These are phyloP conservation scores for Glaucomys volans DNA, from an alignment of 2,113 vertebrate genomes.

Conservation along the genomic window DNA sequence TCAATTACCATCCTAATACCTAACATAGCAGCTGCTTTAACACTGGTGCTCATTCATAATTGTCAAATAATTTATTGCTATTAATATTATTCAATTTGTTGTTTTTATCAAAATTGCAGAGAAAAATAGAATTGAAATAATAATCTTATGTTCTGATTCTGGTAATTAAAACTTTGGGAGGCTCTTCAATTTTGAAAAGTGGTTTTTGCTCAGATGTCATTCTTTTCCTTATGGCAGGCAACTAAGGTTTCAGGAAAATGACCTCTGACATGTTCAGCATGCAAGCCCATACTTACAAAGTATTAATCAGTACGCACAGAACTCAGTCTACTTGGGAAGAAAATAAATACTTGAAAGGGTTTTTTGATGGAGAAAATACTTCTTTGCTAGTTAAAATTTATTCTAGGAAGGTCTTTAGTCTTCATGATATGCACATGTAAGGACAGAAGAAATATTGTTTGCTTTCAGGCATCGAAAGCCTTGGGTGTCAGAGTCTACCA, in stretches of 20 bases:
- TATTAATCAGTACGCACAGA: conserved; percentile 32
- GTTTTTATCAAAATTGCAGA: not conserved
- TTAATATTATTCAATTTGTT: conserved; percentile 1
- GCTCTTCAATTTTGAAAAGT: not conserved
- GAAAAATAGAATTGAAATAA: not conserved
- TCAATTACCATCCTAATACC: not conserved
- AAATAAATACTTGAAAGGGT: conserved; percentile 56
- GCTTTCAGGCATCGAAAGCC: not conserved
- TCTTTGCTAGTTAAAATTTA: conserved; percentile 41
- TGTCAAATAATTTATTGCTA: not conserved
- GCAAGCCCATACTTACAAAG: conserved; percentile 6
- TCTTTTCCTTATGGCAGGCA: conserved; percentile 18
- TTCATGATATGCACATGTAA: not conserved
- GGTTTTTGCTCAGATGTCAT: not conserved
- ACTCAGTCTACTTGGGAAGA: not conserved
- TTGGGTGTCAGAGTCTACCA: not conserved
- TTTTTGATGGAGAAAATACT: conserved; percentile 52
- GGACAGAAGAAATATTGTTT: not conserved
- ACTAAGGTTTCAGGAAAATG: not conserved
- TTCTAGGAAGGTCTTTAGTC: conserved; percentile 31
- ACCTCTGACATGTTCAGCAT: conserved; percentile 10
- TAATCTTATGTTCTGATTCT: not conserved
- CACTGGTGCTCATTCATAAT: not conserved
- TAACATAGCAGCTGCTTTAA: not conserved
- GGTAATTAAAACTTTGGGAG: not conserved